Evolutionary conservation across 1,140 invertebrate genomes (phyloP), one percentile per base, ranked within the genome.

Genomic region (Helicoverpa zea): DNA sequence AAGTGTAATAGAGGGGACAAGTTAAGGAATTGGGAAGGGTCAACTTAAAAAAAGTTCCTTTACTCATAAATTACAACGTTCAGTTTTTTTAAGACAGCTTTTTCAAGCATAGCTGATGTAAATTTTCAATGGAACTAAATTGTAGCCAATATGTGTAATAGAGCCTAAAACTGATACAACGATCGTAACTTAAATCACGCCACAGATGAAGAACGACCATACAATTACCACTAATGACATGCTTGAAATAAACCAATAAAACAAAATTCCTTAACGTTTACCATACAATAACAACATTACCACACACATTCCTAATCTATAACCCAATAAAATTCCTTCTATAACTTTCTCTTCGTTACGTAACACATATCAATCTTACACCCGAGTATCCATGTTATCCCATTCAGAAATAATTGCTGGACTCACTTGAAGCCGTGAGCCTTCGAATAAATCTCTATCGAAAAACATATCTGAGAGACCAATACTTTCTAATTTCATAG

Each of bases 401-500:
- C 63, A 84, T 86, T 83, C 81, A 87, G 86, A 86, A 87, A 86
- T 92, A 92, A 93, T 92, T 91, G 84, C 85, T 86, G 87, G 86
- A 85, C 75, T 82, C 82, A 78, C 79, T 76, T 47, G 81, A 81
- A 86, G 83, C 76, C 80, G 84, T 80, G 88, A 85, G 86, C 83
- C 87, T 79, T 84, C 87, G 88, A 85, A 89, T 93, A 93, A 93
- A 93, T 94, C 90, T 92, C 88, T 90, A 91, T 91, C 87, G 90
- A 87, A 85, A 87, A 88, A 91, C 74, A 78, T 83, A 85, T 88
- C 85, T 88, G 76, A 80, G 81, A 81, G 83, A 35, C 84, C 90
- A 83, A 91, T 89, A 92, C 92, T 94, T 94, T 94, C 92, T 94
- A 93, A 93, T 94, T 93, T 91, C 85, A 83, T 91, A 86, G 88